Evolutionary conservation across 2,113 vertebrate species (phyloP), one percentile per base, ranked within the genome.

Genomic region (Typhlomys cinereus): DNA sequence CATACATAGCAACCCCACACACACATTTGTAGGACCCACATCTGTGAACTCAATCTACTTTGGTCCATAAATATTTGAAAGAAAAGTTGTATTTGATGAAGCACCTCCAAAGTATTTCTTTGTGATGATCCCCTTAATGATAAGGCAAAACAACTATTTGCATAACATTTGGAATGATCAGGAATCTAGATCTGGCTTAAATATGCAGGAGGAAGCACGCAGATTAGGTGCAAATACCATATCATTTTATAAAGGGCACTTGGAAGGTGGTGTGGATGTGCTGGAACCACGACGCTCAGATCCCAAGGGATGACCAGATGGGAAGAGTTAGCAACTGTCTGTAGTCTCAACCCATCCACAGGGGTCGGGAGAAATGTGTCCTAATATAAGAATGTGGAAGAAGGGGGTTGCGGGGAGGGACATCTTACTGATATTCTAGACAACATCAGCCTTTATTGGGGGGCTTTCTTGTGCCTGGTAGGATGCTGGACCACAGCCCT

Each of bases 401-500:
- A n/a, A n/a, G n/a, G n/a, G n/a, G n/a, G n/a, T n/a, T n/a, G n/a
- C 14, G 39, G 12, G 12, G 67, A 10, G 27, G 41, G 75, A 27
- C 2, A 20, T 20, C 7, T 3, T 20, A 15, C 3, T 46, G 2
- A 4, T 13, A 7, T 57, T 62, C 23, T 64, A 66, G 31, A 25
- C 31, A 23, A 62, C 41, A 34, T 13, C 36, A 18, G 12, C 14
- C 36, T 18, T 70, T 5, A 1, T 4, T 2, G 2, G 48, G 44
- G 41, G 39, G 20, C 50, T 66, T 15, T 70, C 69, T 41, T n/a
- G n/a, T 3, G 13, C 41, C 7, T 4, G 34, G 4, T 0, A 8
- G n/a, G 41, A n/a, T 1, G 7, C 0, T 2, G 25, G 27, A 41
- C 34, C 14, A 25, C n/a, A 25, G 44, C n/a, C 11, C 61, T 41